Conservation (phyloP, 2,797 vertebrate species). For the Pipistrellus pipistrellus region DNA sequence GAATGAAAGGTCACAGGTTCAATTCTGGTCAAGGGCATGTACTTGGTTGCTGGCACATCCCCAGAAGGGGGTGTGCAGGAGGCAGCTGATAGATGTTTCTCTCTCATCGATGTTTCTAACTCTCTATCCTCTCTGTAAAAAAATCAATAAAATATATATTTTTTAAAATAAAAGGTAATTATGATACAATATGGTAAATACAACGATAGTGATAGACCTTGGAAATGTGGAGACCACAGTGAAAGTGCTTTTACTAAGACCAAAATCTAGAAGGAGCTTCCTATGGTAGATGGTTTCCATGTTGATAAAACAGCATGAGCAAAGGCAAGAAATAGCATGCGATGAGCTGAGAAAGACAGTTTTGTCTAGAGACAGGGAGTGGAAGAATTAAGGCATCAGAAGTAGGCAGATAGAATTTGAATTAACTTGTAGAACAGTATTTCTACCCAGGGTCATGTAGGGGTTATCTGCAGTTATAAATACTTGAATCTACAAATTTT, state of each 20-base stretch:
- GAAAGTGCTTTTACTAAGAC: background rate
- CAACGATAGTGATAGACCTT: background rate
- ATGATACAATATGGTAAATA: background rate
- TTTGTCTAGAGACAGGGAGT: background rate
- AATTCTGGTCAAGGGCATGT: no score
- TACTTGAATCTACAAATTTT: background rate
- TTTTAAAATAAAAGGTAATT: background rate
- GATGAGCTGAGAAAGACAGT: background rate
- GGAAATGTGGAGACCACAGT: background rate
- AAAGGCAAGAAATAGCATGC: background rate
- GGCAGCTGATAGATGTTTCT: no score
- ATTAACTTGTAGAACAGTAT: background rate
- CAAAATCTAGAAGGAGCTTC: background rate
- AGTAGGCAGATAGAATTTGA: background rate
- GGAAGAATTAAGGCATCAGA: background rate
- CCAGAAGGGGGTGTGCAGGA: no score
- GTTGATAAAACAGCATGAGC: background rate
- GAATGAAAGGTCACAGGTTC: no score
- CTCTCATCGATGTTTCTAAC: no score
- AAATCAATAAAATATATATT: no score
- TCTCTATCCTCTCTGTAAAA: no score
- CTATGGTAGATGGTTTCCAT: background rate
- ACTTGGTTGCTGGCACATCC: no score
- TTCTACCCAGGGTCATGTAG: background rate
- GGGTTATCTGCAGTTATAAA: background rate